These are phyloP conservation scores for Lophochroa leadbeateri DNA, from an alignment of 2,113 vertebrate species.

Conservation along the genomic window DNA sequence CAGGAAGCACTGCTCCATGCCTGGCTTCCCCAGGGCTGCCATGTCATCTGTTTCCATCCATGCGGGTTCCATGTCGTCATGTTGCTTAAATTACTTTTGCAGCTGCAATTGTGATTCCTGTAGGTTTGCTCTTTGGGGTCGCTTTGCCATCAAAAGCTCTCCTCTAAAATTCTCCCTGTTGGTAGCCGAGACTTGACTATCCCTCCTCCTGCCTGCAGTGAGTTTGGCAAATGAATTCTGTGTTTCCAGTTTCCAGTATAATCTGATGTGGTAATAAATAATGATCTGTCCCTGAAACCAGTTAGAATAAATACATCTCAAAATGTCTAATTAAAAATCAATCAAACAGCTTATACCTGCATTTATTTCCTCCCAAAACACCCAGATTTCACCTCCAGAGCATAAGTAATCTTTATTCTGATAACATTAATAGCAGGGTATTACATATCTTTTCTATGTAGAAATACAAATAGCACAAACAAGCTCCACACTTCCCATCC, in stretches of 20 bases:
- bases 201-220: not conserved
- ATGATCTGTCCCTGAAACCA: not conserved
- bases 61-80: not conserved
- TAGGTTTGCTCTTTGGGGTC: not conserved
- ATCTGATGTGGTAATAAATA: not conserved
- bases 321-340: slow-evolving; percentile 27
- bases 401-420: not conserved
- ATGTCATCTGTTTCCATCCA: not conserved
- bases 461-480: not conserved
- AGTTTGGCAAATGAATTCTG: not conserved
- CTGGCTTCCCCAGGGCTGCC: not conserved
- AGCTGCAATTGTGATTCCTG: not conserved
- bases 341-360: not conserved
- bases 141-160: not conserved
- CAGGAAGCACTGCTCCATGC: fast-evolving
- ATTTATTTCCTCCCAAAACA: not conserved
- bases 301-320: slow-evolving; percentile 3
- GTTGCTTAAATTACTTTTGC: not conserved
- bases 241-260: not conserved
- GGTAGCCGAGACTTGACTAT: not conserved
- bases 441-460: not conserved
- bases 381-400: not conserved
- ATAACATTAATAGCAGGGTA: not conserved
- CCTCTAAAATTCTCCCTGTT: not conserved
- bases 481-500: fast-evolving